These are phyloP conservation scores for Psephotus haematonotus DNA, from an alignment of 2,113 vertebrate species.

Conservation along the genomic window DNA sequence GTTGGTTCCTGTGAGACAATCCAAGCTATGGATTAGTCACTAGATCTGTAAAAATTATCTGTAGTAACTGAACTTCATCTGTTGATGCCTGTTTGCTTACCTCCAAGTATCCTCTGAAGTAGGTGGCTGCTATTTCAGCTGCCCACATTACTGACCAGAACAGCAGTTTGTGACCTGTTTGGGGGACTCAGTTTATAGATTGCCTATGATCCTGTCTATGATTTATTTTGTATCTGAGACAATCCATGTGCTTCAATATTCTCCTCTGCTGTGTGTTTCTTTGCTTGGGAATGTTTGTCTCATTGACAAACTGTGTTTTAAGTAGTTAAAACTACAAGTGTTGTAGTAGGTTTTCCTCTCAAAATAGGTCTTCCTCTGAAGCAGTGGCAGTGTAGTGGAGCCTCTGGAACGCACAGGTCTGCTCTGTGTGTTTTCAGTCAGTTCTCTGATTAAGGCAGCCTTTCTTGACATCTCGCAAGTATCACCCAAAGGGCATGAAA, in stretches of 20 bases:
- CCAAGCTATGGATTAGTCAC: background rate
- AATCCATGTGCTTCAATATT: background rate
- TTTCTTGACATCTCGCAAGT: background rate
- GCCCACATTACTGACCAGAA: background rate
- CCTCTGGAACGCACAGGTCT: background rate
- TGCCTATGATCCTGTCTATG: rapidly evolving
- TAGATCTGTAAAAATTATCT: background rate
- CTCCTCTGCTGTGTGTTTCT: background rate
- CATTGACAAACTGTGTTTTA: background rate
- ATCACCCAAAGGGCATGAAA: background rate
- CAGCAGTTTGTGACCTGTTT: background rate
- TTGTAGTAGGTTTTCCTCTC: background rate
- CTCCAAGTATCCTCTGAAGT: background rate
- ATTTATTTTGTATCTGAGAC: background rate
- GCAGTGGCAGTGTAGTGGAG: background rate
- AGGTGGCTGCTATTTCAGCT: background rate
- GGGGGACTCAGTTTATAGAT: background rate
- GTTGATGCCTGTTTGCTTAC: background rate
- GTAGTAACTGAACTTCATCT: background rate
- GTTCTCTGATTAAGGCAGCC: background rate
- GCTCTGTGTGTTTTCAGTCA: background rate
- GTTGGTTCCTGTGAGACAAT: background rate
- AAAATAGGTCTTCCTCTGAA: background rate
- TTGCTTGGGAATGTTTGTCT: background rate
- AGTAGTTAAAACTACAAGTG: background rate